Percentiles rank a stretch among this genome's conserved stretches.
Conservation (phyloP, 1,140 invertebrate genomes). For the Lordiphosa mommai region DNA sequence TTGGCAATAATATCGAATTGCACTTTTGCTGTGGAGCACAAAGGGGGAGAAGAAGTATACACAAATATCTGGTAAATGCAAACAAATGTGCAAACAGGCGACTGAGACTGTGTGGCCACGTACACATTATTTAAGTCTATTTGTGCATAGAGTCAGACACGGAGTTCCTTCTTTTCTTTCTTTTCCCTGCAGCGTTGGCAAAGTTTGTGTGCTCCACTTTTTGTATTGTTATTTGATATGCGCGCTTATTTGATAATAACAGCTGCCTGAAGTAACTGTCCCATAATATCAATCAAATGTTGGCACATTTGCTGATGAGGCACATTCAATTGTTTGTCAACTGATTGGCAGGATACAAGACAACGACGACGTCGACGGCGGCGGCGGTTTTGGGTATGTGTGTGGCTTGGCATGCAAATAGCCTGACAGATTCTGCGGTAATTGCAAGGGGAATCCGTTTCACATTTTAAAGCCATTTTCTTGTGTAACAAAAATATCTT, state of each 20-base stretch:
- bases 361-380: too few relatives aligned
- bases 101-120: background rate
- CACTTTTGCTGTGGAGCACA: slow-evolving; percentile 42
- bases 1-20: slow-evolving; percentile 78
- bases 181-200: slow-evolving; percentile 41
- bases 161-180: slow-evolving; percentile 22
- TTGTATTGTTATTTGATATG: slow-evolving; percentile 67
- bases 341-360: slow-evolving; percentile 38
- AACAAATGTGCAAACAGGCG: slow-evolving; percentile 70
- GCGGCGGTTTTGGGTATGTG: too few relatives aligned
- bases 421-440: background rate
- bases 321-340: slow-evolving; percentile 55
- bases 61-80: slow-evolving; percentile 73
- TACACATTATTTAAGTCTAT: slow-evolving; percentile 62
- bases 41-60: slow-evolving; percentile 38
- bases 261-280: slow-evolving; percentile 43
- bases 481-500: too few relatives aligned
- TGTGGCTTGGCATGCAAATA: background rate
- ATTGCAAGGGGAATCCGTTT: too few relatives aligned
- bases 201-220: slow-evolving; percentile 38
- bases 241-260: slow-evolving; percentile 75
- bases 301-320: slow-evolving; percentile 44
- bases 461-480: too few relatives aligned
- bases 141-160: slow-evolving; percentile 41
- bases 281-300: slow-evolving; percentile 52